phyloP scores from a whole-genome alignment of 2,888 invertebrate genomes.

The Drosophila paranaensis region DNA sequence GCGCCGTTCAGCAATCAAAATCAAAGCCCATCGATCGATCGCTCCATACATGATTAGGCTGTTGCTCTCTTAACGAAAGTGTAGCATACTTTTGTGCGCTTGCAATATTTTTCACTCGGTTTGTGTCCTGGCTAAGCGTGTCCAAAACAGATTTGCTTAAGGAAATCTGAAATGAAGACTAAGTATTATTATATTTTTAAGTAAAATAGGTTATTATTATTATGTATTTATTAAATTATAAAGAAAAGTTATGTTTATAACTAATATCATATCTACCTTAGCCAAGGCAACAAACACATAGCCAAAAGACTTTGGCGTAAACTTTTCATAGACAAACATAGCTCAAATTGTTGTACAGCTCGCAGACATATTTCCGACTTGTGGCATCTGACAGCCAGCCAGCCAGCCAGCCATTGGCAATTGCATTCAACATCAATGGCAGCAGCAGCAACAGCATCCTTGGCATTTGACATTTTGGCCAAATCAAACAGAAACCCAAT shows the following conservation, averaged over 20 bases:
- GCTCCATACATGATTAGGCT: background rate
- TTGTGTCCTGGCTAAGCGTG: constrained; percentile 18
- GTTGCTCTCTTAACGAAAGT: background rate
- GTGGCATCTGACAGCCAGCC: constrained; percentile 7
- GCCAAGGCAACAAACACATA: background rate
- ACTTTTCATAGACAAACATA: background rate
- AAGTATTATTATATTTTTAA: too few species aligned
- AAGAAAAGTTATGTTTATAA: too few species aligned
- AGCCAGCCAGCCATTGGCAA: constrained; percentile 5
- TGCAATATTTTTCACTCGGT: constrained; percentile 1
- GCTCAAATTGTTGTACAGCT: background rate
- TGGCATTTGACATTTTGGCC: constrained; percentile 75
- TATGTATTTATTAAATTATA: background rate
- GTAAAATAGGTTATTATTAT: background rate
- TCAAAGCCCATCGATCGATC: constrained; percentile 1
- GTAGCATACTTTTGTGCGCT: constrained; percentile 48
- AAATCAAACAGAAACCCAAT: constrained; percentile 30
- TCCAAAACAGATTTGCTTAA: background rate
- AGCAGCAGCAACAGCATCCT: constrained; percentile 43
- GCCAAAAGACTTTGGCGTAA: background rate
- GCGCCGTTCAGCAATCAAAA: background rate
- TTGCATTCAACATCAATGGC: constrained; percentile 2
- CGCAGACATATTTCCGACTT: constrained; percentile 1
- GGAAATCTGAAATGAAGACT: too few species aligned
- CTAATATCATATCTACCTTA: background rate